Conservation (phyloP, 2,888 invertebrate species). For the Griposia aprilina region DNA sequence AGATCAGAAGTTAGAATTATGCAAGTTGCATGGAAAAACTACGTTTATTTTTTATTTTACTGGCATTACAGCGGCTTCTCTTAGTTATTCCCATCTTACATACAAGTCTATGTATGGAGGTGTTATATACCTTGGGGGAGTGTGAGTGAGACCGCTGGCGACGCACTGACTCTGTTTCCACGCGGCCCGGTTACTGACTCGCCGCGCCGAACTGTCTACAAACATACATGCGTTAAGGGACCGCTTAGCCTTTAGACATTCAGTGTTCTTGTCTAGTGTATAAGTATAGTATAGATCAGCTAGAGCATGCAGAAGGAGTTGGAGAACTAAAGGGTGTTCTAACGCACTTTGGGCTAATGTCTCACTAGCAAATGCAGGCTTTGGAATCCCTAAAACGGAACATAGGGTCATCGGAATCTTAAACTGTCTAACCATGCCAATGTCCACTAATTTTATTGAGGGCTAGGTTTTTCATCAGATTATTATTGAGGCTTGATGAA, state of each 20-base stretch:
- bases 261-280: conserved; percentile 71
- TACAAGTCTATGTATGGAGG: conserved; percentile 15
- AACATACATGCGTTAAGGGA: conserved; percentile 93
- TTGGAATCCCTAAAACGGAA: neutral
- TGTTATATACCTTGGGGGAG: conserved; percentile 83
- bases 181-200: conserved; percentile 95
- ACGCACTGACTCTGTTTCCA: conserved; percentile 96
- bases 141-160: conserved; percentile 92
- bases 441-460: neutral
- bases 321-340: conserved; percentile 30
- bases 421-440: neutral
- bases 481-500: neutral
- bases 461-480: neutral
- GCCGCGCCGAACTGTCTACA: conserved; percentile 97
- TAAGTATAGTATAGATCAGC: conserved; percentile 60
- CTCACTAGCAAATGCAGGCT: neutral
- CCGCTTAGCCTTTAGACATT: conserved; percentile 80
- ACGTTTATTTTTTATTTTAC: neutral
- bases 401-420: neutral
- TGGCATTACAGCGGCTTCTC: conserved; percentile 1
- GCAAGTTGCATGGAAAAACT: conserved; percentile 7
- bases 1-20: conserved; percentile 16
- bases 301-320: conserved; percentile 56
- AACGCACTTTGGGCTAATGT: neutral
- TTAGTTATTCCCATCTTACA: conserved; percentile 22